Evolutionary conservation across 2,113 vertebrate genomes (phyloP).

Genomic region (Muntiacus muntjak): DNA sequence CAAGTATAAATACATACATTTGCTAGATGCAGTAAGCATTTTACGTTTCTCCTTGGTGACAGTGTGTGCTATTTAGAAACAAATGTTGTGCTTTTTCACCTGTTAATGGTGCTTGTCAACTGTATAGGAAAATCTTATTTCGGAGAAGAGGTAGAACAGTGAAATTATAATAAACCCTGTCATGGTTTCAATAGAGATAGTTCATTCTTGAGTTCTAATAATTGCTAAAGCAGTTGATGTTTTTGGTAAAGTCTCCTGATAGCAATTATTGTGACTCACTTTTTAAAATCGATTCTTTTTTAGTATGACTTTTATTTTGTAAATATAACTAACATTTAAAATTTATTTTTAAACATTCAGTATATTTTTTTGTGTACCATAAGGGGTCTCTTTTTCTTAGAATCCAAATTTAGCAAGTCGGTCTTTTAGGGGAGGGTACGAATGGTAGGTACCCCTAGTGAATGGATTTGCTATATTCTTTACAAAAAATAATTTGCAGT

Average conservation of each 20-base stretch:
- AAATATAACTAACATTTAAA: neutral
- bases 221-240: slow-evolving; percentile 27
- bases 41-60: neutral
- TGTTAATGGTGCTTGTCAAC: neutral
- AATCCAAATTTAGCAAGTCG: neutral
- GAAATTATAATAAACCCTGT: neutral
- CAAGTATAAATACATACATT: neutral
- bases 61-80: slow-evolving; percentile 8
- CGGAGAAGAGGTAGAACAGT: neutral
- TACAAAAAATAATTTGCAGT: neutral
- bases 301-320: slow-evolving; percentile 38
- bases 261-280: slow-evolving; percentile 10
- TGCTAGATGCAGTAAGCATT: slow-evolving; percentile 7
- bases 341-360: slow-evolving; percentile 6
- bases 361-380: neutral
- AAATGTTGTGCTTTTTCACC: neutral
- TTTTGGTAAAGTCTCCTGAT: slow-evolving; percentile 18
- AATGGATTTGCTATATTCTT: neutral
- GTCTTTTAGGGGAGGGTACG: neutral
- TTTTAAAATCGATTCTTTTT: slow-evolving; percentile 7
- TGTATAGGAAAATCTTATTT: slow-evolving; percentile 6
- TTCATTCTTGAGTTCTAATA: slow-evolving; percentile 30
- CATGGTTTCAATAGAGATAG: slow-evolving; percentile 18
- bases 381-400: neutral
- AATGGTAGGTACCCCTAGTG: neutral